phyloP scores from a whole-genome alignment of 2,113 vertebrate genomes.

The Micronisus gabar region DNA sequence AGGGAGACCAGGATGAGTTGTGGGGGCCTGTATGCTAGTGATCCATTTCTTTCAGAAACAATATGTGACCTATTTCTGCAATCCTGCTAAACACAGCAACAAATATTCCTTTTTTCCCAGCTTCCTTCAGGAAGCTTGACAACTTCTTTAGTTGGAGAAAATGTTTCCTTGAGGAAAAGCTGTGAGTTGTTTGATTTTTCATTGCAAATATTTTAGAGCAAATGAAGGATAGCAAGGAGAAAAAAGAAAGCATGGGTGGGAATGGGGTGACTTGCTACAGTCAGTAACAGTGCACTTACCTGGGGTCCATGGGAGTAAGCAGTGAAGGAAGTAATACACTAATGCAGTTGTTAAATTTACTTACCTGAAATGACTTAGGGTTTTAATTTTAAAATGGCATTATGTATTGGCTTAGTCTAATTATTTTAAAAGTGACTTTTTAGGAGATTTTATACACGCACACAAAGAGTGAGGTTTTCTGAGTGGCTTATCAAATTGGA shows the following conservation, averaged over 20 bases:
- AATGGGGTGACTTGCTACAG: neutral
- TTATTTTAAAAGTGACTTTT: neutral
- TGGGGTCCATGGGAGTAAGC: neutral
- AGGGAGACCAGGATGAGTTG: constrained; percentile 32
- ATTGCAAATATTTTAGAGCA: neutral
- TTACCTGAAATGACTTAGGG: neutral
- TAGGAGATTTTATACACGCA: neutral
- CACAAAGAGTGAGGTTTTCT: neutral
- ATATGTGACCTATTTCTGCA: constrained; percentile 56
- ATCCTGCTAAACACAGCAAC: constrained; percentile 17
- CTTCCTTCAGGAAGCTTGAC: neutral
- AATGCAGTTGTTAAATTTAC: neutral
- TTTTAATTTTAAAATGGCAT: neutral
- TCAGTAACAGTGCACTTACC: neutral
- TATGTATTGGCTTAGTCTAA: neutral
- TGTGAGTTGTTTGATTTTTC: neutral
- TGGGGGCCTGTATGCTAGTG: constrained; percentile 5
- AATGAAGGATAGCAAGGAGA: neutral
- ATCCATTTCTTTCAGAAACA: constrained; percentile 50
- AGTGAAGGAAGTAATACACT: neutral
- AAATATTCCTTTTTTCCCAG: neutral
- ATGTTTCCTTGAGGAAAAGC: neutral
- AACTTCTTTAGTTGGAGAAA: neutral
- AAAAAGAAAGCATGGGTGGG: neutral
- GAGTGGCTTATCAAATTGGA: neutral